Evolutionary conservation across 2,888 invertebrate species (phyloP).

Genomic region (Apantesis nais): DNA sequence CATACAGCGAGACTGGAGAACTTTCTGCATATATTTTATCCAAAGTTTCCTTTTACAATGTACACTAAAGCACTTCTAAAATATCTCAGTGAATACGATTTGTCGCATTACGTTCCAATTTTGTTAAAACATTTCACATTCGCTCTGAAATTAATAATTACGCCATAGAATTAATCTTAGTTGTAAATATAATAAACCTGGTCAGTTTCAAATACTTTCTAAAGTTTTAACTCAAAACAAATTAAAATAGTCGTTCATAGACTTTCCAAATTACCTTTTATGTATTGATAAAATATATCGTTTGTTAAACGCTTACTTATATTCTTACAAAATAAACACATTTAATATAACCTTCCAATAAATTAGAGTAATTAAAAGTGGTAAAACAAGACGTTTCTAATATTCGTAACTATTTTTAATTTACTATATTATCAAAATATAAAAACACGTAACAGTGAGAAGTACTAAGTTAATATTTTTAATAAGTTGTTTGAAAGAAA

Average conservation of each 20-base stretch:
- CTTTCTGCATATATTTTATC: conserved; percentile 53
- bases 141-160: too few species aligned
- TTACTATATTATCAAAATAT: neutral
- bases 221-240: neutral
- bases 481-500: neutral
- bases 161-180: too few species aligned
- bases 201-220: too few species aligned
- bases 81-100: conserved; percentile 38
- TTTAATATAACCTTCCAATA: too few species aligned
- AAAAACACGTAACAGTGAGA: neutral
- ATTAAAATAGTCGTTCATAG: neutral
- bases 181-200: too few species aligned
- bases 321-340: neutral
- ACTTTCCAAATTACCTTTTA: neutral
- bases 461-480: neutral
- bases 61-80: conserved; percentile 22
- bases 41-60: conserved; percentile 26
- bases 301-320: neutral
- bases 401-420: neutral
- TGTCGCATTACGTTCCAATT: conserved; percentile 22
- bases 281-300: neutral
- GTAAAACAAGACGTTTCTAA: neutral
- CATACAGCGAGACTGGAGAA: conserved; percentile 34
- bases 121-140: neutral
- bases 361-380: too few species aligned